A percentile compares a stretch with the other conserved stretches of the same genome.
Conservation (phyloP, 2,888 invertebrate genomes). For the Steinernema hermaphroditum region DNA sequence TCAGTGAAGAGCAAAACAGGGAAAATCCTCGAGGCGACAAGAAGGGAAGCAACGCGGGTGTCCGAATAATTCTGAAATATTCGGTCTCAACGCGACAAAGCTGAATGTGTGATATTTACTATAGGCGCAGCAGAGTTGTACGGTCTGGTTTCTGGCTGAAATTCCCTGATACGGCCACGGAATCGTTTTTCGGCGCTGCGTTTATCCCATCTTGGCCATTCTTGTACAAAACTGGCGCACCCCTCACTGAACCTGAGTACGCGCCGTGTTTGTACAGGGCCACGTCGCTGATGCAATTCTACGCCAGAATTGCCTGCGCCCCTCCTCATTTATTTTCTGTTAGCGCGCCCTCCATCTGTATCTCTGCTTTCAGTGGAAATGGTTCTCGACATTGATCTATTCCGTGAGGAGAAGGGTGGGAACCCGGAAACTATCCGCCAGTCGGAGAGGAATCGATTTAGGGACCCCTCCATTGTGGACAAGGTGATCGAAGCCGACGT, state of each 20-base stretch:
- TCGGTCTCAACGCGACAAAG: not conserved
- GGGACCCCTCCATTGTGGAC: conserved; percentile 88
- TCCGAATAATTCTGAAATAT: not conserved
- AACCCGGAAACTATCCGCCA: conserved; percentile 86
- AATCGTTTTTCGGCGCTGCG: too few species aligned
- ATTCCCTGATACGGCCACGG: not conserved
- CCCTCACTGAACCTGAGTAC: too few species aligned
- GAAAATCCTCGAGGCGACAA: too few species aligned
- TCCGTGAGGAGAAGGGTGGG: conserved; percentile 92
- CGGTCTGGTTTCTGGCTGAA: not conserved
- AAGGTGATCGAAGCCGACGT: conserved; percentile 85
- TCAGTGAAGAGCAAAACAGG: too few species aligned
- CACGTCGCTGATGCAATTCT: not conserved
- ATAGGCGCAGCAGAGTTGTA: not conserved
- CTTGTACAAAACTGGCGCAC: too few species aligned
- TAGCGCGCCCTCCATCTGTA: too few species aligned
- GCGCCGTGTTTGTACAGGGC: not conserved
- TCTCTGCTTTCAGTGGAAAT: conserved; percentile 70
- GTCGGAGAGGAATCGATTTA: conserved; percentile 88
- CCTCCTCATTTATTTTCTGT: too few species aligned
- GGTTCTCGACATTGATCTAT: conserved; percentile 95
- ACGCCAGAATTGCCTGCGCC: not conserved
- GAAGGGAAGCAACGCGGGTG: too few species aligned
- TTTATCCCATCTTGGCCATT: too few species aligned
- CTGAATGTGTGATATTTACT: not conserved